Evolutionary conservation across 2,797 vertebrate species (phyloP).

Genomic region (Anguilla anguilla): DNA sequence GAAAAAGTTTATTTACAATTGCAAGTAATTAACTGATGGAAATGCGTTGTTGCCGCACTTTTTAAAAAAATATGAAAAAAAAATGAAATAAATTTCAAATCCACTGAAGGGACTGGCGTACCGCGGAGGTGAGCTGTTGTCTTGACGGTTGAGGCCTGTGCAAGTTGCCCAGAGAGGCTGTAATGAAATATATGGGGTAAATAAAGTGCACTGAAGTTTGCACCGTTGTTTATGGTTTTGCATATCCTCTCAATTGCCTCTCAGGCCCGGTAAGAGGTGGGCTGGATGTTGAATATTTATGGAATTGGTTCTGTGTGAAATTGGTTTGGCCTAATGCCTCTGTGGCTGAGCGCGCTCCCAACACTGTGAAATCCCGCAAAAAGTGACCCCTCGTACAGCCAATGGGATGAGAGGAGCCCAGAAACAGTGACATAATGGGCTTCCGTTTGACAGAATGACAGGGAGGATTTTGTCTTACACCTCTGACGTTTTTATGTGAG

Average conservation of each 20-base stretch:
- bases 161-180: constrained; percentile 43
- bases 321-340: constrained; percentile 83
- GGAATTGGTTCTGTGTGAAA: constrained; percentile 84
- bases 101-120: neutral
- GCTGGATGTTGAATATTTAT: constrained; percentile 80
- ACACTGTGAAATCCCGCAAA: constrained; percentile 66
- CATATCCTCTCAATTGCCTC: constrained; percentile 75
- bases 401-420: constrained; percentile 51
- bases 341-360: constrained; percentile 73
- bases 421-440: constrained; percentile 37
- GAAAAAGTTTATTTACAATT: too few species aligned
- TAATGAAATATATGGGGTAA: constrained; percentile 66
- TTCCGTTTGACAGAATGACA: constrained; percentile 27
- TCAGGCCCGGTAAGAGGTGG: constrained; percentile 74
- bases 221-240: constrained; percentile 75
- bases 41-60: constrained; percentile 32
- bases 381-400: constrained; percentile 64
- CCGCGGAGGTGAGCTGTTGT: neutral
- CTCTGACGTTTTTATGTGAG: neutral
- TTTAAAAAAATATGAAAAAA: neutral
- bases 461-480: constrained; percentile 26
- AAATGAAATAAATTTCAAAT: neutral
- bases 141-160: constrained; percentile 50
- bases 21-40: neutral
- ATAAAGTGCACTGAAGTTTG: constrained; percentile 58